Evolutionary conservation across 1,140 invertebrate genomes (phyloP).

Genomic region (Brachionus plicatilis): DNA sequence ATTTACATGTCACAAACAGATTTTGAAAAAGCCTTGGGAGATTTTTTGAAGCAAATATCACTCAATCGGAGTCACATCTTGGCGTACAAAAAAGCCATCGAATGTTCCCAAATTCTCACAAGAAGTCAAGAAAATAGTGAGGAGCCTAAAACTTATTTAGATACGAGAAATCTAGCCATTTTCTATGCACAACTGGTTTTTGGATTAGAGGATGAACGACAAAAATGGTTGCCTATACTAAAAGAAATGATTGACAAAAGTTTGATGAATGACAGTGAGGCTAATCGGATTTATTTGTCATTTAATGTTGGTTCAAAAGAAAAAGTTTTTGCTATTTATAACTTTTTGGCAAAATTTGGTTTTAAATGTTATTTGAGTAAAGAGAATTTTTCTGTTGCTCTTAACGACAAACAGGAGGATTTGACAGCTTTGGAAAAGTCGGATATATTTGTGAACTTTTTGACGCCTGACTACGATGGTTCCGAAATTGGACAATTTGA

Average conservation of each 20-base stretch:
- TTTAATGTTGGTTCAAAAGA: neutral
- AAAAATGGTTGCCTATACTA: neutral
- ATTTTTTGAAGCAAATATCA: neutral
- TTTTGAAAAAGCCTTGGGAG: neutral
- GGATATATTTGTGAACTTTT: neutral
- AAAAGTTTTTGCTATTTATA: neutral
- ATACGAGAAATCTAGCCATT: neutral
- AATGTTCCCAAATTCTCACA: neutral
- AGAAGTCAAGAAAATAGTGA: neutral
- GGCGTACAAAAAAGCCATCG: neutral
- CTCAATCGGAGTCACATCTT: neutral
- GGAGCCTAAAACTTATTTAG: neutral
- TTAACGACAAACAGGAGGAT: neutral
- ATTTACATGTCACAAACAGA: neutral
- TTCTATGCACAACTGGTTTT: neutral
- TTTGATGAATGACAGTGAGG: neutral
- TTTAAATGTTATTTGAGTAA: neutral
- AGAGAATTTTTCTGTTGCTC: neutral
- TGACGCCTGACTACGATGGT: neutral
- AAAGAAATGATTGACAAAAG: neutral
- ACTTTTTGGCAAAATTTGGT: neutral
- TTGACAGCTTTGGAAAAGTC: neutral
- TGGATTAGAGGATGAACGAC: neutral
- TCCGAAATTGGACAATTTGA: neutral
- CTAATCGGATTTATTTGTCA: neutral